Percentiles rank a stretch among this genome's conserved stretches.
phyloP scores from a whole-genome alignment of 1,140 invertebrate genomes.

The Tetragonula clypearis region DNA sequence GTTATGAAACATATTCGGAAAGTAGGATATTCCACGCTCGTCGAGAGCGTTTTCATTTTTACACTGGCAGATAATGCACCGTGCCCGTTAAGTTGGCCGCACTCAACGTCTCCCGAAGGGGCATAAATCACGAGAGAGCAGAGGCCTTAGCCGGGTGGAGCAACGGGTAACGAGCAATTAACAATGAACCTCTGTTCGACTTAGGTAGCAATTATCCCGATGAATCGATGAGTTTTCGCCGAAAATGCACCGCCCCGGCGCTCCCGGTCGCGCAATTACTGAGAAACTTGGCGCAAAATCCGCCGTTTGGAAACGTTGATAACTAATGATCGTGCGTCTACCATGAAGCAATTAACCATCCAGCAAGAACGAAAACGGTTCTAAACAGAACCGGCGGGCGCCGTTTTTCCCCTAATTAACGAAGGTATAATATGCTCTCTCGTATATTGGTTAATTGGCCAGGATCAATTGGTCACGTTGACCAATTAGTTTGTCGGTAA shows the following conservation, averaged over 20 bases:
- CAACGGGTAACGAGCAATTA: slow-evolving; percentile 50
- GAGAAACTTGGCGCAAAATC: not conserved
- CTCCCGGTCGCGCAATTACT: slow-evolving; percentile 6
- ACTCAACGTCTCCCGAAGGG: not conserved
- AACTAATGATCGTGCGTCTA: not conserved
- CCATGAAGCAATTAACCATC: slow-evolving; percentile 15
- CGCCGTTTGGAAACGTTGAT: not conserved
- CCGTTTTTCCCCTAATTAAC: not conserved
- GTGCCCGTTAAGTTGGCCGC: slow-evolving; percentile 37
- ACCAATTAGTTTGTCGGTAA: not conserved
- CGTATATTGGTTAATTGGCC: slow-evolving; percentile 14
- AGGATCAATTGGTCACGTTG: slow-evolving; percentile 1
- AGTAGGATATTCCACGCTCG: slow-evolving; percentile 2
- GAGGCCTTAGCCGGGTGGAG: slow-evolving; percentile 9
- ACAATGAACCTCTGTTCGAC: slow-evolving; percentile 37
- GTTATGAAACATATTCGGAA: slow-evolving; percentile 26
- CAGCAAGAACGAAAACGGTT: not conserved
- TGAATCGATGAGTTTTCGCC: slow-evolving; percentile 24
- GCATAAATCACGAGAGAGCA: slow-evolving; percentile 41
- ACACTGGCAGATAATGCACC: slow-evolving; percentile 3
- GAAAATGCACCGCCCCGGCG: not conserved
- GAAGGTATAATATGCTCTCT: too few species aligned
- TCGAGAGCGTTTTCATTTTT: slow-evolving; percentile 1
- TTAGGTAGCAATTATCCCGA: slow-evolving; percentile 26
- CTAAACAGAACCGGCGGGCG: not conserved